Conservation (phyloP, 2,113 vertebrate species). For the Marmota flaviventris region DNA sequence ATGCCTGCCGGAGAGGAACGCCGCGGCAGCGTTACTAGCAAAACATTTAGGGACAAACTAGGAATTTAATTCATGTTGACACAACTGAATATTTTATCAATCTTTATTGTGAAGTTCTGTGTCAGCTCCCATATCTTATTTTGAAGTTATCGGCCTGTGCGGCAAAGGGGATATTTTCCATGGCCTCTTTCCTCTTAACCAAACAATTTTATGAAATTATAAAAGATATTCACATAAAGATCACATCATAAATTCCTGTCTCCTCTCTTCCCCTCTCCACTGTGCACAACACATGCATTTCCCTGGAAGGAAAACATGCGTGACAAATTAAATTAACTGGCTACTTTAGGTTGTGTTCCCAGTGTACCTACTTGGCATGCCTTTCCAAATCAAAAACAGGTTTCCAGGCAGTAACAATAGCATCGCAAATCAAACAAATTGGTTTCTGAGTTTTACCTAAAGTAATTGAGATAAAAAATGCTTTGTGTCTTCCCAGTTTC, state of each 20-base stretch:
- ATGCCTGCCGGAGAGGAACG: too few species aligned
- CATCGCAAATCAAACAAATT: conserved; percentile 9
- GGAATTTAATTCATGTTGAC: background rate
- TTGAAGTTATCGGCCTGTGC: background rate
- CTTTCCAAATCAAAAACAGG: background rate
- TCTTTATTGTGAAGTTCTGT: background rate
- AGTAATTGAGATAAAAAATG: background rate
- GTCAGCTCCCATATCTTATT: background rate
- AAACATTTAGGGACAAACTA: background rate
- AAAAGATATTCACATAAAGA: background rate
- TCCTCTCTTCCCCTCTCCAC: background rate
- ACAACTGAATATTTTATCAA: background rate
- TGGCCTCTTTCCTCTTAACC: background rate
- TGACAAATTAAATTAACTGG: background rate
- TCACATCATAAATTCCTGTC: background rate
- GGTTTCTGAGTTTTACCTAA: background rate
- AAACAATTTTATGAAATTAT: background rate
- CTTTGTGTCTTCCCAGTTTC: rapidly evolving
- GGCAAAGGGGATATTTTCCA: background rate
- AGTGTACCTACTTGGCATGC: background rate
- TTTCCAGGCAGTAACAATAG: background rate
- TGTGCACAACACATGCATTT: background rate
- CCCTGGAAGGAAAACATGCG: background rate
- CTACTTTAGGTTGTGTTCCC: background rate
- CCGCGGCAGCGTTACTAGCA: background rate